phyloP scores from a whole-genome alignment of 2,797 vertebrate genomes.

The Chloroceryle amazona region DNA sequence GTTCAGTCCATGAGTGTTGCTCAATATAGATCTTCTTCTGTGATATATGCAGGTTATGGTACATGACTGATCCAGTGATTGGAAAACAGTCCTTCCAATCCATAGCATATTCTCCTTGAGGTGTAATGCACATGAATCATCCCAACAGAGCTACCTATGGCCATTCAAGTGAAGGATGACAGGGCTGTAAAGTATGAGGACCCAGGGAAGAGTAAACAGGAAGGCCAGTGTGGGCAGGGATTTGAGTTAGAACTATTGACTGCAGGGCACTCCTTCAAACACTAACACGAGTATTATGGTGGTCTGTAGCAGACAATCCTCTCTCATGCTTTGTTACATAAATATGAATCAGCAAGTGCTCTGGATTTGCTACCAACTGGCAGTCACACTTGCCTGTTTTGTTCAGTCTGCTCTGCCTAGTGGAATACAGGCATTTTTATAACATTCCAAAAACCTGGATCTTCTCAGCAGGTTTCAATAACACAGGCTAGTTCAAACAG shows the following conservation, averaged over 20 bases:
- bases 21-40: background rate
- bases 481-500: background rate
- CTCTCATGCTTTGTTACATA: background rate
- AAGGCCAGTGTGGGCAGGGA: background rate
- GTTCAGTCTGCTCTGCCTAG: background rate
- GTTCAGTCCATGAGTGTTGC: background rate
- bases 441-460: background rate
- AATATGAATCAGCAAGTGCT: background rate
- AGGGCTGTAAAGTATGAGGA: background rate
- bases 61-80: background rate
- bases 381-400: background rate
- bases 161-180: background rate
- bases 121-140: background rate
- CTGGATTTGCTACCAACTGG: background rate
- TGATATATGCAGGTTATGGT: background rate
- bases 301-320: background rate
- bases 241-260: background rate
- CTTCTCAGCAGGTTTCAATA: background rate
- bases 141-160: background rate
- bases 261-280: background rate
- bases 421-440: background rate
- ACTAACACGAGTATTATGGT: fast-evolving
- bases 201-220: background rate
- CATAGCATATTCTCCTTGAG: background rate
- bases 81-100: background rate